phyloP scores from a whole-genome alignment of 2,888 invertebrate genomes.

The Drepanosiphum platanoidis region DNA sequence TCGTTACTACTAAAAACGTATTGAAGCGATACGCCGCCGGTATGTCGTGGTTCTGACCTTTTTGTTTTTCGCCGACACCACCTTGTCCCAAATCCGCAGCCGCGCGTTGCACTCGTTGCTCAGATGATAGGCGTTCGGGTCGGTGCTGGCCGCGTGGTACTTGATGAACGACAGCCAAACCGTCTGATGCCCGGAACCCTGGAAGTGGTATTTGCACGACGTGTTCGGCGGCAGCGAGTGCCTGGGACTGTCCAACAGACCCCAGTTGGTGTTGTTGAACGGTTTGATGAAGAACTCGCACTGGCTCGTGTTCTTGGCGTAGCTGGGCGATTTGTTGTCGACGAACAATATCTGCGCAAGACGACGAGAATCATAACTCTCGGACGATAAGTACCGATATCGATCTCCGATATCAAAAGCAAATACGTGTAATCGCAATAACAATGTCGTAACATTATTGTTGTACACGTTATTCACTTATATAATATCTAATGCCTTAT shows the following conservation, averaged over 20 bases:
- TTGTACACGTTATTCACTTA: too few relatives aligned
- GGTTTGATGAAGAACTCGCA: slow-evolving; percentile 82
- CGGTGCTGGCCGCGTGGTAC: slow-evolving; percentile 79
- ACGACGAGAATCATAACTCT: too few relatives aligned
- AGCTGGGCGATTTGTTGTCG: slow-evolving; percentile 79
- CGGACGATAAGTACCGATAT: too few relatives aligned
- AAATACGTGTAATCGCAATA: too few relatives aligned
- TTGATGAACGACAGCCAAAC: slow-evolving; percentile 87
- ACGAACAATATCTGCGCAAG: slow-evolving; percentile 78
- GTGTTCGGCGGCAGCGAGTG: slow-evolving; percentile 85
- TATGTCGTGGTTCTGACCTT: slow-evolving; percentile 64
- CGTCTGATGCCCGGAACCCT: slow-evolving; percentile 79
- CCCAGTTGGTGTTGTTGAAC: slow-evolving; percentile 76
- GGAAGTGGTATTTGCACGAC: slow-evolving; percentile 82
- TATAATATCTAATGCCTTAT: too few relatives aligned
- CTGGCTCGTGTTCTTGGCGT: slow-evolving; percentile 77
- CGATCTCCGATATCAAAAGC: too few relatives aligned
- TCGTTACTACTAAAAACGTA: not conserved
- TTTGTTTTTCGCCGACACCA: slow-evolving; percentile 67
- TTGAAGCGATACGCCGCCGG: not conserved
- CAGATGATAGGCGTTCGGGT: slow-evolving; percentile 72
- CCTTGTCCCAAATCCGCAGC: slow-evolving; percentile 81
- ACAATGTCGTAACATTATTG: too few relatives aligned
- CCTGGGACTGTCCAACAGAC: slow-evolving; percentile 78
- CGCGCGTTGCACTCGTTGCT: slow-evolving; percentile 79